These are phyloP conservation scores for Eupithecia inturbata DNA, from an alignment of 2,888 invertebrate genomes.

Conservation along the genomic window DNA sequence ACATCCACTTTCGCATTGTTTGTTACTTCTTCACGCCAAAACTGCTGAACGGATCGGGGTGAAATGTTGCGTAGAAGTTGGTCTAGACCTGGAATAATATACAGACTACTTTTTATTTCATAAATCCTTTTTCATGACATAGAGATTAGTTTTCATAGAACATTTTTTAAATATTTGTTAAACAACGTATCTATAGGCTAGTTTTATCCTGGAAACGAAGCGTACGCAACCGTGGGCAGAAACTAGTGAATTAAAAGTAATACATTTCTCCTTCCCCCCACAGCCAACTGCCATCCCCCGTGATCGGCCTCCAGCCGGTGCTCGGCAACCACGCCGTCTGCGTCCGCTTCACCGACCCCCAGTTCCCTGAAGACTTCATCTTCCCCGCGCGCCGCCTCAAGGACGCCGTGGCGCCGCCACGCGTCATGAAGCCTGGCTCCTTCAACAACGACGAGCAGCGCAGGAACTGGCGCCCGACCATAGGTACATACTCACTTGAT, in stretches of 20 bases:
- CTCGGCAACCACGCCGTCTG: slow-evolving; percentile 85
- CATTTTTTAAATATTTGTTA: no score
- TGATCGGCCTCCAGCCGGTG: slow-evolving; percentile 86
- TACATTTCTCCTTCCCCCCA: neutral
- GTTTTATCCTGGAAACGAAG: no score
- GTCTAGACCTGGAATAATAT: no score
- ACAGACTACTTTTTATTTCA: no score
- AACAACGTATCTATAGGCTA: no score
- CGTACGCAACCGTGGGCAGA: no score
- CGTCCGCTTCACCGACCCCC: slow-evolving; percentile 91
- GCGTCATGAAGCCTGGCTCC: slow-evolving; percentile 91
- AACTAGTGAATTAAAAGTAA: neutral
- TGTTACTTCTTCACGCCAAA: no score
- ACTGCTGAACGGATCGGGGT: no score
- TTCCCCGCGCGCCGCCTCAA: slow-evolving; percentile 90
- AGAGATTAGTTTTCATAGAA: no score
- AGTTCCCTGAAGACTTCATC: slow-evolving; percentile 88
- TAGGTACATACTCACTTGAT: slow-evolving; percentile 78
- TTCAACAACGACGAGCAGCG: slow-evolving; percentile 82
- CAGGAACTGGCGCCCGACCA: slow-evolving; percentile 90
- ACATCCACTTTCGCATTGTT: no score
- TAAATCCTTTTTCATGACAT: no score
- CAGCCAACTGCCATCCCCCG: slow-evolving; percentile 88
- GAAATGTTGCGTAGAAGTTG: no score
- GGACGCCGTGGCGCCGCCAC: slow-evolving; percentile 88